Evolutionary conservation across 1,140 invertebrate genomes (phyloP).

Genomic region (Magallana ariakensis): DNA sequence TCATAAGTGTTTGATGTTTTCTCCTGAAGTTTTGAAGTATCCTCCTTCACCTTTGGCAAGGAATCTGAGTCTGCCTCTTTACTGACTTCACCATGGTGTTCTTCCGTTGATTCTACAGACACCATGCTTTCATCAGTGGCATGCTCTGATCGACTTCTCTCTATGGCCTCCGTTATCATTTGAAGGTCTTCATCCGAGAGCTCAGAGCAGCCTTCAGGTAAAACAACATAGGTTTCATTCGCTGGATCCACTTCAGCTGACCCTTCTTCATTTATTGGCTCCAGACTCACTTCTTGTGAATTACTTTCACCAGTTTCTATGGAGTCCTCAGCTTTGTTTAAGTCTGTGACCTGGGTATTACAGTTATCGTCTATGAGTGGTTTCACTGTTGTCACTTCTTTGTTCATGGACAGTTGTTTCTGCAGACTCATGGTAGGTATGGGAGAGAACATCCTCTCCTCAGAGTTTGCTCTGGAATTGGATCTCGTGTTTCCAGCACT

Average conservation of each 20-base stretch:
- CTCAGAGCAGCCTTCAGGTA: slow-evolving; percentile 63
- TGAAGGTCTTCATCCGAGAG: slow-evolving; percentile 68
- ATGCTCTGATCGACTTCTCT: slow-evolving; percentile 41
- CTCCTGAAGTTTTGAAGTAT: not conserved
- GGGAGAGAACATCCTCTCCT: slow-evolving; percentile 34
- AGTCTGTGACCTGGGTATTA: slow-evolving; percentile 1
- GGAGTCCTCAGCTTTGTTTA: not conserved
- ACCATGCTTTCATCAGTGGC: slow-evolving; percentile 28
- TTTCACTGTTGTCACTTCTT: not conserved
- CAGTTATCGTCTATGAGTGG: slow-evolving; percentile 9
- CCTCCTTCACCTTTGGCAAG: no score
- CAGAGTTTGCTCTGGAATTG: slow-evolving; percentile 29
- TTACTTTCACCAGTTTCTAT: not conserved
- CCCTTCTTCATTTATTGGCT: slow-evolving; percentile 46
- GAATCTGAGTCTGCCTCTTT: not conserved
- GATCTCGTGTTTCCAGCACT: slow-evolving; percentile 9
- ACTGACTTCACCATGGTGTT: not conserved
- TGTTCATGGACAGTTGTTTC: slow-evolving; percentile 22
- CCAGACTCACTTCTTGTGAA: slow-evolving; percentile 19
- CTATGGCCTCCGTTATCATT: slow-evolving; percentile 31
- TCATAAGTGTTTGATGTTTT: not conserved
- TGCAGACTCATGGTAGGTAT: slow-evolving; percentile 6
- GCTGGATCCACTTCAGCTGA: slow-evolving; percentile 45
- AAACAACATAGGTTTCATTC: slow-evolving; percentile 67
- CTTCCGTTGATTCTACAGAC: slow-evolving; percentile 13